Evolutionary conservation across 2,113 vertebrate genomes (phyloP).

Genomic region (Helogale parvula): DNA sequence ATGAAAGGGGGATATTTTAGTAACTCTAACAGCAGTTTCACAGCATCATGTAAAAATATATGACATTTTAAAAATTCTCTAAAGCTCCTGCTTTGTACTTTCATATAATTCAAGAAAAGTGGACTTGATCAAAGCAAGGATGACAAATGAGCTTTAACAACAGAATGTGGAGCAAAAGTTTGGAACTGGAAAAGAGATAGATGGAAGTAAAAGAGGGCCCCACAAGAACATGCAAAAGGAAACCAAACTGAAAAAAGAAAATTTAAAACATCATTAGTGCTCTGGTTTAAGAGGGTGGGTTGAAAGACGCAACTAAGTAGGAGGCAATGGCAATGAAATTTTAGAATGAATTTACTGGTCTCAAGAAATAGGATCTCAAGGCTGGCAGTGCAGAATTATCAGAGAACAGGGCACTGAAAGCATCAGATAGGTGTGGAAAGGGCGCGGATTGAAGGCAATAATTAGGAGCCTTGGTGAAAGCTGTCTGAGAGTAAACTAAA

Average conservation of each 20-base stretch:
- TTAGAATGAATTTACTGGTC: not conserved
- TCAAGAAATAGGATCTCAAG: not conserved
- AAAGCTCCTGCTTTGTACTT: not conserved
- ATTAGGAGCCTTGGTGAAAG: not conserved
- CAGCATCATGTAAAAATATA: not conserved
- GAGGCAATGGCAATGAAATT: not conserved
- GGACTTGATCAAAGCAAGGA: not conserved
- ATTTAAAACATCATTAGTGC: not conserved
- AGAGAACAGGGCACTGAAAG: not conserved
- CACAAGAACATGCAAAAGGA: not conserved
- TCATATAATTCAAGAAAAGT: not conserved
- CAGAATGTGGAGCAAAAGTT: not conserved
- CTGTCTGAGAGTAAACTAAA: not conserved
- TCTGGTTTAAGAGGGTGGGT: not conserved
- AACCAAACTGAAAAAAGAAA: not conserved
- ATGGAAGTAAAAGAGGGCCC: not conserved
- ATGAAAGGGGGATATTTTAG: not conserved
- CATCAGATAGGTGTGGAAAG: not conserved
- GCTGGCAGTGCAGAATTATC: not conserved
- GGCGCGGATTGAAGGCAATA: not conserved
- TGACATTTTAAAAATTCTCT: not conserved
- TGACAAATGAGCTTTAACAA: not conserved
- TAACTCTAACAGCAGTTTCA: not conserved
- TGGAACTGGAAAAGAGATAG: not conserved
- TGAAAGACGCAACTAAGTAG: not conserved